Conservation (phyloP, 2,113 vertebrate genomes). For the Acrocephalus arundinaceus region DNA sequence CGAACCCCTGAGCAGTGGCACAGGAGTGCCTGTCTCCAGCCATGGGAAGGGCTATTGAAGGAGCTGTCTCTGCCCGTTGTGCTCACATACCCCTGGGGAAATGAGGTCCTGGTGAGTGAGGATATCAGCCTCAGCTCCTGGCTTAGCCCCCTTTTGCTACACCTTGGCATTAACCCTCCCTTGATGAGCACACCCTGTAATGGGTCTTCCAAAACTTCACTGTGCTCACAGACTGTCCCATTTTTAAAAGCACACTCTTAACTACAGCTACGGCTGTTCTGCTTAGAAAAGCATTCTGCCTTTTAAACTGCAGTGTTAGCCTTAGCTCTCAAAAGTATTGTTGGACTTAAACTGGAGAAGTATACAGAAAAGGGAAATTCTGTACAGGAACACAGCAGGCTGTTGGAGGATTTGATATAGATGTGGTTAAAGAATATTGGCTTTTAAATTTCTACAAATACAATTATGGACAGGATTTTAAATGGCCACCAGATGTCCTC, state of each 20-base stretch:
- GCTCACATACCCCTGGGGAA: background rate
- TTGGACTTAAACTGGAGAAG: background rate
- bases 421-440: background rate
- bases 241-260: background rate
- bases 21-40: background rate
- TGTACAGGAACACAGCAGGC: background rate
- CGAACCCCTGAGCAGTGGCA: accelerated
- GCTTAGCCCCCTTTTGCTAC: background rate
- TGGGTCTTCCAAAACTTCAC: background rate
- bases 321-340: background rate
- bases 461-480: background rate
- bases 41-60: accelerated
- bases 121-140: background rate
- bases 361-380: background rate
- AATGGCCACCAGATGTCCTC: slow-evolving; percentile 63
- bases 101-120: background rate
- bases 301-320: background rate
- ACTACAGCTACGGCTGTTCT: background rate
- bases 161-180: background rate
- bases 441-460: background rate
- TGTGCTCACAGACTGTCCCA: accelerated
- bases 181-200: background rate
- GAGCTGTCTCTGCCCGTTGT: accelerated
- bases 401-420: background rate
- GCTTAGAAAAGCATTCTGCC: background rate